A percentile compares a stretch with the other conserved stretches of the same genome.
Conservation (phyloP, 2,888 invertebrate species). For the Apodemia hepburni region DNA sequence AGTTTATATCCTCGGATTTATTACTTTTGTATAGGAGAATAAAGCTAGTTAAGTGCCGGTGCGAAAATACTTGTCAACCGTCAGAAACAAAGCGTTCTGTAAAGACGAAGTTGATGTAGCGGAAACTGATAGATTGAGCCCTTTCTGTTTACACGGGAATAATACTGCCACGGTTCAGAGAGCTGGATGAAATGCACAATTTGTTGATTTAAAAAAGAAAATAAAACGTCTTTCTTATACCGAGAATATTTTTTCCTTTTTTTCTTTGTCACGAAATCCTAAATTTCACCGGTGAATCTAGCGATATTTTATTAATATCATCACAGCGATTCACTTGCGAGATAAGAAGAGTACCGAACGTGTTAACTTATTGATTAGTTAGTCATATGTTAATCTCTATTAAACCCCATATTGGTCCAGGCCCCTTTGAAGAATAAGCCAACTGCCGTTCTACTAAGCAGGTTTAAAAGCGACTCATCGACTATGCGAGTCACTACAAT, state of each 20-base stretch:
- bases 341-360: not conserved
- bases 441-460: too few species aligned
- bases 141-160: conserved; percentile 44
- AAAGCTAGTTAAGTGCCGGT: conserved; percentile 17
- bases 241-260: not conserved
- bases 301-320: too few species aligned
- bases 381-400: too few species aligned
- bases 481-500: too few species aligned
- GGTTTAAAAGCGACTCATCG: too few species aligned
- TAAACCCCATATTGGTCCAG: too few species aligned
- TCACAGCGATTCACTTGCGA: not conserved
- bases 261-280: not conserved
- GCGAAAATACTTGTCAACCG: conserved; percentile 20
- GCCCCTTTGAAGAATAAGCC: too few species aligned
- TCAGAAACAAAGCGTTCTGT: conserved; percentile 45
- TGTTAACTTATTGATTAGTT: too few species aligned
- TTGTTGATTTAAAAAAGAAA: conserved; percentile 35
- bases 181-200: conserved; percentile 44
- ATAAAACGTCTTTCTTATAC: not conserved
- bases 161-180: conserved; percentile 36
- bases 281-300: too few species aligned
- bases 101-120: conserved; percentile 47
- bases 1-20: conserved; percentile 1
- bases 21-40: conserved; percentile 6
- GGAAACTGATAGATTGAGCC: conserved; percentile 55